Conservation (phyloP, 2,113 vertebrate genomes). For the Potamarius usumacintae region DNA sequence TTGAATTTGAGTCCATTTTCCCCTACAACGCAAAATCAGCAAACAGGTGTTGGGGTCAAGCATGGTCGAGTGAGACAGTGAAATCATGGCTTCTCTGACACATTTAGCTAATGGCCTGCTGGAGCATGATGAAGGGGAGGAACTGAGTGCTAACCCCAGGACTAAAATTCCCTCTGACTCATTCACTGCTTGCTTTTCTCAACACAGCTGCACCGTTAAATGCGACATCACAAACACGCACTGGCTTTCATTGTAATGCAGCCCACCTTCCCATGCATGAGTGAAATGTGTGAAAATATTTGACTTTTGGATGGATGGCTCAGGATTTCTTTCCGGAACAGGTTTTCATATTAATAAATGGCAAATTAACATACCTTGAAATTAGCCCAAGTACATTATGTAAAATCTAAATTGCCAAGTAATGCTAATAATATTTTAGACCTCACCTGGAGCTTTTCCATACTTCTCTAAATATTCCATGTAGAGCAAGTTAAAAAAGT, state of each 20-base stretch:
- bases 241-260: background rate
- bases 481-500: background rate
- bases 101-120: conserved; percentile 35
- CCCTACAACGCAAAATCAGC: background rate
- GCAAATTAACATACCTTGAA: background rate
- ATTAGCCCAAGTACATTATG: background rate
- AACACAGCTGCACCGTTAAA: conserved; percentile 25
- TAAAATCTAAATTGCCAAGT: background rate
- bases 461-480: background rate
- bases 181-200: conserved; percentile 7
- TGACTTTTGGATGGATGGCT: background rate
- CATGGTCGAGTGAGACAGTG: background rate
- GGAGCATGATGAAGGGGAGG: conserved; percentile 30
- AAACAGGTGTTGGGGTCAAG: conserved; percentile 25
- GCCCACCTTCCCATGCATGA: background rate
- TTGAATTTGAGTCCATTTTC: background rate
- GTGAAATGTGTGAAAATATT: conserved; percentile 1
- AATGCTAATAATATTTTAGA: background rate
- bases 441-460: background rate
- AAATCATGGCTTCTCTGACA: conserved; percentile 30
- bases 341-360: background rate
- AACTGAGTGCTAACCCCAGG: conserved; percentile 19
- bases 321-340: background rate
- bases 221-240: conserved; percentile 11
- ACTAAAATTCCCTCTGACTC: conserved; percentile 38